Evolutionary conservation across 2,113 vertebrate genomes (phyloP), one percentile per base, ranked within the genome.

Genomic region (Boleophthalmus pectinirostris): DNA sequence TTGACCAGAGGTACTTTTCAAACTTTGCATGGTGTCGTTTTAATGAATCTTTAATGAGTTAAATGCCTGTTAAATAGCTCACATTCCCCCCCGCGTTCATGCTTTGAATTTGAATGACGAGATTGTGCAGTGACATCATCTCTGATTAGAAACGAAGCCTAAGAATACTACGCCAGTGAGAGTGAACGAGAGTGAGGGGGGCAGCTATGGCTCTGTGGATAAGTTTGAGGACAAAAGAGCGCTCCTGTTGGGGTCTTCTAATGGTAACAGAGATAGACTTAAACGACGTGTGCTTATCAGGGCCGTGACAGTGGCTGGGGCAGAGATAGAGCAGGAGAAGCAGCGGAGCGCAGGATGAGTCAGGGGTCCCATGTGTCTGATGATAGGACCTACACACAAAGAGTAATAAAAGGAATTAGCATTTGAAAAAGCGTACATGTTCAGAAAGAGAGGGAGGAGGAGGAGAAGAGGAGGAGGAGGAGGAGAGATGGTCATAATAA

Each of bases 381-480:
- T 84, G 81, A 12, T 49, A 57, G 68, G 54, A 68, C 73, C 76
- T 43, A 81, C 63, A 70, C 23, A 92, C 88, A 91, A 91, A 90
- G 85, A 82, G 61, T 69, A 61, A 38, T 3, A 33, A 65, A 38
- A 14, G 25, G 0, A 0, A 91, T 89, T 90, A 83, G 79, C 90
- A 93, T 92, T n/a, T 87, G 84, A 94, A 94, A 88, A 79, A 71
- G 77, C 69, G 80, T 33, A 76, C 68, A 82, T 60, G 82, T 77
- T 54, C 51, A n/a, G 51, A 7, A 16, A 82, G 81, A 72, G 72
- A 86, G 70, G 81, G 3, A 79, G 83, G 87, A 73, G 70, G 74
- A 75, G 82, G 60, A 74, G 79, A 8, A 38, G 38, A 9, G 7
- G 10, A 10, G 9, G 38, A 43, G 38, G 9, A 0, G 9, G 1